These are phyloP conservation scores for Hypena proboscidalis DNA, from an alignment of 2,888 invertebrate genomes.

Conservation along the genomic window DNA sequence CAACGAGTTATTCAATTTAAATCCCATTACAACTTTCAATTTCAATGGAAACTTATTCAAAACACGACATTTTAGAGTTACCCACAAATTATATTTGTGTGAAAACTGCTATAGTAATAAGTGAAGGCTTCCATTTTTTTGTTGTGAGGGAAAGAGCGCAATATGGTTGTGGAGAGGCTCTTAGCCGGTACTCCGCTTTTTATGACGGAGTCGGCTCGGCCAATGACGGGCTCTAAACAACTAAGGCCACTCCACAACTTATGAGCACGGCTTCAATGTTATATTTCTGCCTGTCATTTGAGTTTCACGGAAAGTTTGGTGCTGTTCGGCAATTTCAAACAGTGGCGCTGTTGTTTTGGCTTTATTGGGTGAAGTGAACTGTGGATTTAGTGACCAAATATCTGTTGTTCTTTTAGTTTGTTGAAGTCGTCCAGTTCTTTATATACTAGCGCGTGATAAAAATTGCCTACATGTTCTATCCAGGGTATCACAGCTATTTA, in stretches of 20 bases:
- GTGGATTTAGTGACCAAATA: no score
- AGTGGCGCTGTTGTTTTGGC: no score
- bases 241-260: constrained; percentile 65
- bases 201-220: constrained; percentile 50
- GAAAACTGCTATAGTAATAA: constrained; percentile 49
- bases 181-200: constrained; percentile 59
- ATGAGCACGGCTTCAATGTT: constrained; percentile 45
- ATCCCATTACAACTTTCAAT: neutral
- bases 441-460: no score
- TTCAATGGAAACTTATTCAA: neutral
- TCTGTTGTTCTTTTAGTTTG: no score
- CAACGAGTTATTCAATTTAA: no score
- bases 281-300: constrained; percentile 43
- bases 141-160: constrained; percentile 61
- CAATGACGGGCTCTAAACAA: constrained; percentile 64
- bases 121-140: constrained; percentile 50
- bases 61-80: constrained; percentile 23
- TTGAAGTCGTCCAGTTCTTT: no score
- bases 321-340: no score
- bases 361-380: no score
- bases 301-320: constrained; percentile 6
- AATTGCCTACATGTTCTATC: no score
- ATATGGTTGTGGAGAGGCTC: constrained; percentile 60
- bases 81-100: constrained; percentile 52
- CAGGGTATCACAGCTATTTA: no score